Evolutionary conservation across 2,113 vertebrate species (phyloP).

Genomic region (Piliocolobus tephrosceles): DNA sequence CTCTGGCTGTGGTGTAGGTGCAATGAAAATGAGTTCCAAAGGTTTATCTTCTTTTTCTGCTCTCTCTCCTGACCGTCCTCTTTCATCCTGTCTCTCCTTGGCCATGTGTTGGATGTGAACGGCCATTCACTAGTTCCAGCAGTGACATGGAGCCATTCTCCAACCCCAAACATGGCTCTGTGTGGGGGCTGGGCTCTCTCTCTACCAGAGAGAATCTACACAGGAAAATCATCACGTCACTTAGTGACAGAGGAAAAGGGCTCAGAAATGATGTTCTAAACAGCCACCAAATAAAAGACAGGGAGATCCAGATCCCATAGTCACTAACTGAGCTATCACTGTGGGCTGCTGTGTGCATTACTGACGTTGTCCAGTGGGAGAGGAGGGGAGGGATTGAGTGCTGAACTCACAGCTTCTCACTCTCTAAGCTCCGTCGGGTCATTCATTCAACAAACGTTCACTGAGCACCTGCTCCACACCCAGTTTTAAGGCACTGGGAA

Average conservation of each 20-base stretch:
- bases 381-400: fast-evolving
- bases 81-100: background rate
- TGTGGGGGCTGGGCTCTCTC: background rate
- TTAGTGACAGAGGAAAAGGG: background rate
- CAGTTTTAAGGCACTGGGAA: background rate
- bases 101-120: background rate
- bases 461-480: background rate
- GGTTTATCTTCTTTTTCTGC: background rate
- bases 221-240: background rate
- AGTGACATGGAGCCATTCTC: fast-evolving
- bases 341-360: fast-evolving
- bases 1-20: background rate
- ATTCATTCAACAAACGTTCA: background rate
- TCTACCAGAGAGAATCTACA: background rate
- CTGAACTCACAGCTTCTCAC: fast-evolving
- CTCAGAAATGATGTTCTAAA: background rate
- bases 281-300: background rate
- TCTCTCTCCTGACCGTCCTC: background rate
- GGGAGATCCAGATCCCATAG: background rate
- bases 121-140: background rate
- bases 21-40: background rate
- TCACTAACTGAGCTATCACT: fast-evolving
- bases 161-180: fast-evolving
- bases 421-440: background rate
- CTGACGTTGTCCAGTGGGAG: background rate